Percentiles rank a stretch among this genome's conserved stretches.
Conservation (phyloP, 2,797 vertebrate genomes). For the Gallinago solitaria region DNA sequence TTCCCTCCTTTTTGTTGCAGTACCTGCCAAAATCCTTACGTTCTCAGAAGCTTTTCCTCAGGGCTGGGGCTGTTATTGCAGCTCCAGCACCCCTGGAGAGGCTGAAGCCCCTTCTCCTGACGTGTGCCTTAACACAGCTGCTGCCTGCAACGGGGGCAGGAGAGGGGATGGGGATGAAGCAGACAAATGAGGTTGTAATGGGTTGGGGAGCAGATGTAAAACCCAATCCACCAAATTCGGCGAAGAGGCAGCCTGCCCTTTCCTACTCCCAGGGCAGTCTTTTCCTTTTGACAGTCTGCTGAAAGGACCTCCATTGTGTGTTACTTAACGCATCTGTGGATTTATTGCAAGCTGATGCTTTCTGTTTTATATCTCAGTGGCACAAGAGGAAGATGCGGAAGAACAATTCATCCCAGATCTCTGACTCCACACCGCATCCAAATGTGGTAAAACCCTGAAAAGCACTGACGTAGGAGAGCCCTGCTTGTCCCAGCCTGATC, state of each 20-base stretch:
- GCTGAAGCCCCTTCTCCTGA: not conserved
- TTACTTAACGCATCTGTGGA: constrained; percentile 33
- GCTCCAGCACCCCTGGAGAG: not conserved
- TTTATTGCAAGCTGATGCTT: constrained; percentile 41
- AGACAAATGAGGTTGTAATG: not conserved
- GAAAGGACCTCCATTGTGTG: constrained; percentile 39
- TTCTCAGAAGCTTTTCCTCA: not conserved
- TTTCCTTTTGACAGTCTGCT: constrained; percentile 27
- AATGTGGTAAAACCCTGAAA: constrained; percentile 8
- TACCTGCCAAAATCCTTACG: not conserved
- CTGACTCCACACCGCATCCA: not conserved
- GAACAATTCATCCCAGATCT: not conserved
- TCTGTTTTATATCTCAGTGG: constrained; percentile 4
- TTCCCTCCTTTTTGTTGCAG: not conserved
- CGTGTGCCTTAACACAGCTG: not conserved
- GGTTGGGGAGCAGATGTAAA: not conserved
- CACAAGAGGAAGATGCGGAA: not conserved
- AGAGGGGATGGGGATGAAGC: not conserved
- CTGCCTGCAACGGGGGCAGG: not conserved
- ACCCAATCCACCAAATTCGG: not conserved
- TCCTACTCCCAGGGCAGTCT: not conserved
- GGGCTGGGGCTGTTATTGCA: fast-evolving
- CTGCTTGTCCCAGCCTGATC: not conserved
- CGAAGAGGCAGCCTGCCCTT: not conserved
- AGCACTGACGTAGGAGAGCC: not conserved